Evolutionary conservation across 2,113 vertebrate species (phyloP).

Genomic region (Sorex araneus): DNA sequence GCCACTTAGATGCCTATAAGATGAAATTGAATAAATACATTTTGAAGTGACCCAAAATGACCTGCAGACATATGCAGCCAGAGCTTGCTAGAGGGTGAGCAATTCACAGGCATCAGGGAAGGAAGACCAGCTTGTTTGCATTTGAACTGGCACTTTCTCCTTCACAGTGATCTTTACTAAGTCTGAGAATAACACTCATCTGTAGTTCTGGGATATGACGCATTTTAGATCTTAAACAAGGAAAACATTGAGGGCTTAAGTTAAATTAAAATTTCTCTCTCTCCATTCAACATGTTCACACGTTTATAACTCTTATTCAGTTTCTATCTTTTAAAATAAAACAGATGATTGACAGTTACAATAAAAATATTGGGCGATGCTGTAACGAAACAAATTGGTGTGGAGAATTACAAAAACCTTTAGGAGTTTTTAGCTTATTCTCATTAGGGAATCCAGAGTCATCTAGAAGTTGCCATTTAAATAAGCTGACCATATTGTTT

Average conservation of each 20-base stretch:
- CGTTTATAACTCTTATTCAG: constrained; percentile 16
- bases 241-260: constrained; percentile 28
- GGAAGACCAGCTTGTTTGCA: not conserved
- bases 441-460: constrained; percentile 28
- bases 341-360: constrained; percentile 7
- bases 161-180: constrained; percentile 21
- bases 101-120: not conserved
- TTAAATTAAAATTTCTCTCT: not conserved
- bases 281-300: constrained; percentile 2
- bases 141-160: not conserved
- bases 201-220: constrained; percentile 13
- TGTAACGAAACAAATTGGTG: not conserved
- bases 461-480: constrained; percentile 39
- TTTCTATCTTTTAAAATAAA: constrained; percentile 59
- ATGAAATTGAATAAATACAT: constrained; percentile 62
- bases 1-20: constrained; percentile 49
- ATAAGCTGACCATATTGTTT: not conserved
- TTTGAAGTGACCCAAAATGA: constrained; percentile 41
- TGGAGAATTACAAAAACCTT: not conserved
- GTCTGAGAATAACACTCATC: constrained; percentile 35
- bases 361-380: constrained; percentile 21
- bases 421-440: not conserved
- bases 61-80: not conserved
- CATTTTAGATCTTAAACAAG: not conserved
- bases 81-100: not conserved